Evolutionary conservation across 2,113 vertebrate species (phyloP), one percentile per base, ranked within the genome.

Genomic region (Antennarius striatus): DNA sequence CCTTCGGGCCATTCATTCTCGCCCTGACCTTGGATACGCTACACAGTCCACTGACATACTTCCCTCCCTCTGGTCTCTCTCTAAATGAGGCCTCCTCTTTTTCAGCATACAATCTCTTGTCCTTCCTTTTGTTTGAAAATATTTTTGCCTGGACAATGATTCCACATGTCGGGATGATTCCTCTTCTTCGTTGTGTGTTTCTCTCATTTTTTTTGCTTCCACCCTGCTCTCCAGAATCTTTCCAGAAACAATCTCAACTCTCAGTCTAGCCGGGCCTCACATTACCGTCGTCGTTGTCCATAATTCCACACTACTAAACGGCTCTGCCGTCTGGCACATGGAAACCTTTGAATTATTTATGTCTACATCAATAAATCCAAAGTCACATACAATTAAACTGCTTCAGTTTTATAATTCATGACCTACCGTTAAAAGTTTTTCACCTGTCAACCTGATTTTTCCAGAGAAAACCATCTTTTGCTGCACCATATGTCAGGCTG

Each of bases 341-440:
- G 49, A 30, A 58, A 43, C n/a, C 52, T 49, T 29, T 86, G 42
- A 75, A 86, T 86, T 67, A 85, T 88, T 73, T 15, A 88, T 53
- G 64, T 60, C 63, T 15, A 52, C 74, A 79, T 85, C 71, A 83
- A 82, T 73, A 79, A 80, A 76, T 82, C 58, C 39, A 46, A 67
- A 72, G 66, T 36, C 32, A 76, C 66, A 77, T 54, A 64, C 80
- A 86, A 80, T 85, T 77, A 80, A 79, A 73, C 65, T 76, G 75
- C 71, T 60, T 56, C 30, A 73, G 3, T 59, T 86, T 15, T 49
- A 81, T 78, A 74, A 81, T 87, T 81, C 45, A 86, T 84, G 78
- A 59, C 55, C 43, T 51, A 30, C 7, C 11, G n/a, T 36, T 29
- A 59, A 39, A 62, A 50, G 66, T 53, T 67, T 76, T 88, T 86